Base-by-base conservation (phyloP, 2,888 invertebrate genomes). In the Sialis lutaria region DNA sequence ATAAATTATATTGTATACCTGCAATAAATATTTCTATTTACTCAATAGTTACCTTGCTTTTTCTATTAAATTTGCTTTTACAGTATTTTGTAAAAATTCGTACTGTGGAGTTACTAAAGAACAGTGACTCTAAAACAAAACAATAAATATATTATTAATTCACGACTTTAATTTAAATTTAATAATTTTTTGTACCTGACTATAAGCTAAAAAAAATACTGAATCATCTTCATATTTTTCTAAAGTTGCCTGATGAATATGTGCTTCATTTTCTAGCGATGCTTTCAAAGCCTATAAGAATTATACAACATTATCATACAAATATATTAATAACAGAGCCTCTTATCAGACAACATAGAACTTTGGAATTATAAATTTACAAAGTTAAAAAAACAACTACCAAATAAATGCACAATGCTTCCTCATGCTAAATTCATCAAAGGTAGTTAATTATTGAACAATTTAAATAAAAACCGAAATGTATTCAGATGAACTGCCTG, bases 141-240 rank as follows among this genome's bases (percentile, higher is more conserved):
- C 33, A 49, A 10, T 22, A 46, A 51, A 47, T 49, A 47, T 32
- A 3, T 44, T 49, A 22, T 35, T 33, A 41, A 32, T 33, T 9
- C 44, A 44, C 31, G 5, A 46, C 10, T 22, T 30, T 44, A 35
- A 32, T 35, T n/a, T 8, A 31, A 37, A 44, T 34, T 41, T 40
- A 33, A 39, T 39, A 48, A 39, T 30, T 40, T 41, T 37, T 50
- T 49, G 52, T 60, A 70, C 69, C 63, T 76, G 75, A 8, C 72
- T 67, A 55, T 69, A 73, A 1, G 71, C 58, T 8, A 75, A 54
- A 56, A 72, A 75, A 58, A 74, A 75, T 48, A 73, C 59, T 42
- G 69, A 67, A 32, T 67, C 63, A 47, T 69, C 67, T 54, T 67
- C 69, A 44, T 62, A 64, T 40, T 55, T 59, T 52, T 71, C 69